These are phyloP conservation scores for Mystacides longicornis DNA, from an alignment of 2,888 invertebrate genomes.

Conservation along the genomic window DNA sequence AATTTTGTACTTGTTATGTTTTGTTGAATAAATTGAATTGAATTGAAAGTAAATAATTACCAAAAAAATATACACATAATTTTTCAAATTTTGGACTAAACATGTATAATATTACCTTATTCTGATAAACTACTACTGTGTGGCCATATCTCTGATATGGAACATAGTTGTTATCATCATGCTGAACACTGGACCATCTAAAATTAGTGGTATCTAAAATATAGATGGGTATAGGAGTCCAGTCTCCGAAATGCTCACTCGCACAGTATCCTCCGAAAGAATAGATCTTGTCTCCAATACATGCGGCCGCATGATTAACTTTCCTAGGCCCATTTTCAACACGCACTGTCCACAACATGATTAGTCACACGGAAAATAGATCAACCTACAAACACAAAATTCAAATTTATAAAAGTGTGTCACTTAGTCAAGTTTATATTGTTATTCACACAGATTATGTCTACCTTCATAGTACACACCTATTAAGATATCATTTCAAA, in stretches of 20 bases:
- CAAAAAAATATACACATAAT: not conserved
- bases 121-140: constrained; percentile 73
- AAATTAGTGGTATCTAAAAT: constrained; percentile 68
- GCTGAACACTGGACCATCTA: constrained; percentile 51
- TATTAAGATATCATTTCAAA: too few relatives aligned
- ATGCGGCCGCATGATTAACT: constrained; percentile 88
- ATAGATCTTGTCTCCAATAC: constrained; percentile 71
- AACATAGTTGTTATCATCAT: constrained; percentile 46
- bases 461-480: too few relatives aligned
- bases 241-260: constrained; percentile 67
- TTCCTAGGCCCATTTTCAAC: constrained; percentile 86
- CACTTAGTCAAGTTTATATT: not conserved
- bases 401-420: not conserved
- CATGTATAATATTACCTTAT: constrained; percentile 51
- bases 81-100: not conserved
- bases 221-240: constrained; percentile 79
- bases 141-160: constrained; percentile 89
- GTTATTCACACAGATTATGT: not conserved
- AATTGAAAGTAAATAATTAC: not conserved
- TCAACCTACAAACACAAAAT: not conserved
- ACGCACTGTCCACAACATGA: constrained; percentile 77
- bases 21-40: not conserved
- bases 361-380: not conserved
- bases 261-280: constrained; percentile 92
- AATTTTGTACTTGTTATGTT: too few relatives aligned